Evolutionary conservation across 1,140 invertebrate species (phyloP), one percentile per base, ranked within the genome.

Genomic region (Gonatopus flavifemur): DNA sequence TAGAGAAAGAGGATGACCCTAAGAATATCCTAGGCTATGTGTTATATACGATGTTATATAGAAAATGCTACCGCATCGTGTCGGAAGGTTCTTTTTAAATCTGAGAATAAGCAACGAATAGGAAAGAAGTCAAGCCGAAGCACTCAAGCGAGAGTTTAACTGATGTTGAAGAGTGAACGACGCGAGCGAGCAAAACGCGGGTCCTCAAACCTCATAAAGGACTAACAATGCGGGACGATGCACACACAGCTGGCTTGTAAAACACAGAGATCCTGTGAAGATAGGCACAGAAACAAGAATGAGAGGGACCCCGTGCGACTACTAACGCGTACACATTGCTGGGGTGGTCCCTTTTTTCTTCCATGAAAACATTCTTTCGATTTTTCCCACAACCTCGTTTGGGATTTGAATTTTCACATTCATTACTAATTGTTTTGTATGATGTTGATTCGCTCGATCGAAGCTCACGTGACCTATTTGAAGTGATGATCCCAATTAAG

Each of bases 191-290:
- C 49, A 52, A 42, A 37, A 62, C 53, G 49, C 37, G 45, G 47
- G 32, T n/a, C n/a, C n/a, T n/a, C n/a, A n/a, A n/a, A n/a, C n/a
- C 39, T 30, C 52, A 71, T 66, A 74, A 74, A 74, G 57, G 60
- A 64, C 52, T 71, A 66, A 71, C 70, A 73, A 76, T 74, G 51
- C 57, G 37, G 54, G 61, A 66, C 66, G 65, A 71, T 70, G 66
- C 62, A 68, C 5, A 53, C n/a, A 7, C 71, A 73, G 71, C 70
- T 75, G 73, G 59, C 69, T 70, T 73, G 69, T 77, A 75, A 76
- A 77, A 76, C 70, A 77, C 52, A 64, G 63, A 75, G 70, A 77
- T 77, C 67, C 69, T 54, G 75, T 66, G 67, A 76, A 74, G 72
- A 75, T 74, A 69, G n/a, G n/a, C n/a, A n/a, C n/a, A n/a, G n/a